These are phyloP conservation scores for Gallinago paraguaiae DNA, from an alignment of 2,113 vertebrate genomes.

Conservation along the genomic window DNA sequence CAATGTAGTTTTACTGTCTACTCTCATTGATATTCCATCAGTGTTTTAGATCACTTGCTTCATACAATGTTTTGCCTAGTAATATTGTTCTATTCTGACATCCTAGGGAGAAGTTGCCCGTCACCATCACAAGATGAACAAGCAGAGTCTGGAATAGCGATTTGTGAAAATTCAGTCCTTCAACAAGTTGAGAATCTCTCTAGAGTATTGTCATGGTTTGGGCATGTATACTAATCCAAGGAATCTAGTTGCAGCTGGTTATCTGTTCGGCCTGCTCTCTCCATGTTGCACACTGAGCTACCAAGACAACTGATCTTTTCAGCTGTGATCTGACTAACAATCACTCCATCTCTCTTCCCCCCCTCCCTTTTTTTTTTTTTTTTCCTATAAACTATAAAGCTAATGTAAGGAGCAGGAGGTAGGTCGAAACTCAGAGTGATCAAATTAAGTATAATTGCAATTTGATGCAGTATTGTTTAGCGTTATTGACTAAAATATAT, in stretches of 20 bases:
- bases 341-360: accelerated
- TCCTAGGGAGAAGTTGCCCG: conserved; percentile 55
- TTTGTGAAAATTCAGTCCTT: neutral
- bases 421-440: neutral
- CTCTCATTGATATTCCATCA: neutral
- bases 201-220: conserved; percentile 1
- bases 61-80: neutral
- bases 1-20: neutral
- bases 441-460: neutral
- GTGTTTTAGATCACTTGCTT: neutral
- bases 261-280: neutral
- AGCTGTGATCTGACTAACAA: neutral
- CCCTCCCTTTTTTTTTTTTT: neutral
- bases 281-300: neutral
- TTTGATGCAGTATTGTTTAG: neutral
- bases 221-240: neutral
- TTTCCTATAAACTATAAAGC: neutral
- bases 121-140: neutral
- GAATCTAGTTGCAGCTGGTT: neutral
- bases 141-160: neutral
- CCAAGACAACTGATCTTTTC: neutral
- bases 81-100: neutral
- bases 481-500: neutral
- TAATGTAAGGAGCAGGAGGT: neutral
- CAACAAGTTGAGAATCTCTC: neutral